Base-by-base conservation (phyloP, 2,113 vertebrate genomes). In the Agelaius phoeniceus region DNA sequence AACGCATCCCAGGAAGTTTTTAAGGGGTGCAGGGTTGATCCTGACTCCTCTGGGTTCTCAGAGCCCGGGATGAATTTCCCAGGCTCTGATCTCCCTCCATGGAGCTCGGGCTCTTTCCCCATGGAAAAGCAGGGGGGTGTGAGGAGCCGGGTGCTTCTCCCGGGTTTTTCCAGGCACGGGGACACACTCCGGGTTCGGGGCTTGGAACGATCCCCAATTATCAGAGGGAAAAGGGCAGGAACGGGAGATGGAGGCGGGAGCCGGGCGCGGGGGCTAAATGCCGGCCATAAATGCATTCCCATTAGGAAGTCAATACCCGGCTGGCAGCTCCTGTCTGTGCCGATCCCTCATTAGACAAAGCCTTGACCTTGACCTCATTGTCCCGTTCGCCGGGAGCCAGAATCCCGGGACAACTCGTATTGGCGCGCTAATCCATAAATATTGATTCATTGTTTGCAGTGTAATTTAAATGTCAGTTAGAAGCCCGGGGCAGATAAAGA, bases 381-480 rank as follows among this genome's bases (percentile, higher is more conserved):
- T 97, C 97, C 98, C 91, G 95, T 98, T 98, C 90, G 97, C 97
- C 91, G 92, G 97, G 97, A 98, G 97, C 96, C 97, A 90, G 94
- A 51, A 97, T 96, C 98, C 96, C 97, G 97, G 96, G 96, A 98
- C 94, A 92, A 33, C 96, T 95, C 94, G 97, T 95, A 96, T 98
- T 95, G 97, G 98, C 95, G 97, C 75, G 92, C 97, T 97, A 98
- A 99, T 99, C 99, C 98, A 99, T 99, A 98, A 98, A 98, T 99
- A 99, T 99, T 97, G 99, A 99, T 99, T 98, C 98, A 95, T 98
- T 99, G 98, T 99, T 99, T 98, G 98, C 98, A 96, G 98, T 98
- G 98, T 99, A 98, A 99, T 99, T 99, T 99, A 99, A 99, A 99
- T 99, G 99, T 98, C 99, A 98, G 98, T 98, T 98, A 98, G 97